Evolutionary conservation across 2,113 vertebrate genomes (phyloP), one percentile per base, ranked within the genome.

Genomic region (Brachirus orientalis): DNA sequence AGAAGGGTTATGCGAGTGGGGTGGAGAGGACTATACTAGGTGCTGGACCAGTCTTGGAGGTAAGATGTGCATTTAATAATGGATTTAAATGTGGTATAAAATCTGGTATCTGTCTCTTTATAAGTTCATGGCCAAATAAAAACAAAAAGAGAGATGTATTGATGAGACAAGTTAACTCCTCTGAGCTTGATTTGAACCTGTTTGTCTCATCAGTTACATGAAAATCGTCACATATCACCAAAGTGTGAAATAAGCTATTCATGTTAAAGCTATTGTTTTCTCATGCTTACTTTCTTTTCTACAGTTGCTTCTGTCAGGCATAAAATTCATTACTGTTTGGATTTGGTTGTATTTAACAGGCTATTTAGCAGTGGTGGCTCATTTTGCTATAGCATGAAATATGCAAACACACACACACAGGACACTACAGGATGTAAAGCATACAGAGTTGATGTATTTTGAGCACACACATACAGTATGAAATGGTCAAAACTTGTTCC

Each of bases 21-120:
- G 98, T 99, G 18, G 98, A 99, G 88, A 94, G 98, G 81, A 99
- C 97, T 82, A 99, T 99, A 76, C 91, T 99, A 69, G 98, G 98
- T 8, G 98, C 98, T 0, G 98, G 98, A 77, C 98, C 97, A 0
- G 98, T 99, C 16, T 91, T 99, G n/a, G 98, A 99, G 97, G 98
- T 99, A 93, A 86, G 89, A 64, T 4, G 5, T 18, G 18, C 20
- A 12, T 45, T 53, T 46, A 66, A 14, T 16, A 18, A 28, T 48
- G 11, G 13, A 13, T 19, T 50, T 5, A 60, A 35, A n/a, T 14
- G 14, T 37, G 14, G 4, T 40, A 36, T 16, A 33, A 16, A 7
- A 22, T 13, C 10, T 52, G 3, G 16, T 37, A 4, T 54, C 10
- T 44, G 11, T 14, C 41, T 16, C 14, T 28, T n/a, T 28, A 28